These are phyloP conservation scores for Macrotis lagotis DNA, from an alignment of 2,113 vertebrate genomes.

Conservation along the genomic window DNA sequence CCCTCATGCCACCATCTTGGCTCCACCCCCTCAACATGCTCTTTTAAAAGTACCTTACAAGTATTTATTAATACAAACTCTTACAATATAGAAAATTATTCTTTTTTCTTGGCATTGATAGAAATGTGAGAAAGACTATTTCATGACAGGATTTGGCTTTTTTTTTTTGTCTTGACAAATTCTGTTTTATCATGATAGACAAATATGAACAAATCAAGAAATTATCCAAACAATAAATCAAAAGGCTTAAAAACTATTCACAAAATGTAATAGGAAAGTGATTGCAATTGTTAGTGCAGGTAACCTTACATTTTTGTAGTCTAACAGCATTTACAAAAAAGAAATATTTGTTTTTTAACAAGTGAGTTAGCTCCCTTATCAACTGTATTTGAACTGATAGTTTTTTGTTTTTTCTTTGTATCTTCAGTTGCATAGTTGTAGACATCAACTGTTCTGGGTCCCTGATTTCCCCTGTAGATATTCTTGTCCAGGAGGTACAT, in stretches of 20 bases:
- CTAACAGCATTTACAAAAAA: background rate
- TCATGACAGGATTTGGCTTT: constrained; percentile 1
- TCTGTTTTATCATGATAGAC: background rate
- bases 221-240: background rate
- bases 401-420: background rate
- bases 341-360: background rate
- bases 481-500: background rate
- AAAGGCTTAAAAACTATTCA: background rate
- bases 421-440: background rate
- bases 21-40: too few species aligned
- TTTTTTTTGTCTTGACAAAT: background rate
- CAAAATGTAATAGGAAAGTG: background rate
- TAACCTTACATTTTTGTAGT: background rate
- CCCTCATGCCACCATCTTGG: too few species aligned
- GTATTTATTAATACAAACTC: background rate
- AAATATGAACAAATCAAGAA: background rate
- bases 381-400: background rate
- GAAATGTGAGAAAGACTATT: background rate
- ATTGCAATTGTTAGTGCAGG: background rate
- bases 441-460: background rate
- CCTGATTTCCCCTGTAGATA: background rate
- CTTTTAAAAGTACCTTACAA: constrained; percentile 15
- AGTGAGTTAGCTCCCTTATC: background rate
- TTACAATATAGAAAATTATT: background rate
- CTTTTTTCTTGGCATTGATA: background rate